These are phyloP conservation scores for Phyllotreta striolata DNA, from an alignment of 2,888 invertebrate species.

Conservation along the genomic window DNA sequence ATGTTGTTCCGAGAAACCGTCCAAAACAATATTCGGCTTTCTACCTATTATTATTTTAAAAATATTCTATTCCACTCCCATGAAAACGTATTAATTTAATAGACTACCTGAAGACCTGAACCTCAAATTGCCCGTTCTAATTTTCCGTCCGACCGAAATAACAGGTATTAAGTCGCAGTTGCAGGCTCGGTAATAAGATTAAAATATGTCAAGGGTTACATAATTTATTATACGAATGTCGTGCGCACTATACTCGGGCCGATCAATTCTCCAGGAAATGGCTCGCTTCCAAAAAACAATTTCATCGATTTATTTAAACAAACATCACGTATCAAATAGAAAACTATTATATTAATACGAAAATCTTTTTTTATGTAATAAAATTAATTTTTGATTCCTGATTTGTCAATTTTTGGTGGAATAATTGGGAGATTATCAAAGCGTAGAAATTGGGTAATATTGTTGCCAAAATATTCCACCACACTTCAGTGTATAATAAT, in stretches of 20 bases:
- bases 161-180: constrained; percentile 33
- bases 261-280: too few relatives aligned
- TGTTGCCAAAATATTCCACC: too few relatives aligned
- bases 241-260: constrained; percentile 4
- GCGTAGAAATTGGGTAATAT: too few relatives aligned
- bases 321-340: too few relatives aligned
- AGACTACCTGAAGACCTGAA: constrained; percentile 31
- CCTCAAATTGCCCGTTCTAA: constrained; percentile 31
- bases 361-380: too few relatives aligned
- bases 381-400: too few relatives aligned
- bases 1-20: not conserved
- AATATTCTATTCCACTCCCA: constrained; percentile 29
- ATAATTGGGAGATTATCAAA: too few relatives aligned
- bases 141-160: constrained; percentile 29
- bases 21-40: constrained; percentile 23
- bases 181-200: constrained; percentile 22
- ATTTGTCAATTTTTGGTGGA: too few relatives aligned
- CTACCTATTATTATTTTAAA: constrained; percentile 25
- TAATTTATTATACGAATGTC: constrained; percentile 25
- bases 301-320: too few relatives aligned
- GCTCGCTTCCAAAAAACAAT: too few relatives aligned
- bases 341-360: too few relatives aligned
- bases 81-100: constrained; percentile 29
- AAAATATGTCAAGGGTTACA: constrained; percentile 32
- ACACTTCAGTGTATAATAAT: too few relatives aligned